Evolutionary conservation across 1,140 invertebrate species (phyloP).

Genomic region (Drosophila chauvacae): DNA sequence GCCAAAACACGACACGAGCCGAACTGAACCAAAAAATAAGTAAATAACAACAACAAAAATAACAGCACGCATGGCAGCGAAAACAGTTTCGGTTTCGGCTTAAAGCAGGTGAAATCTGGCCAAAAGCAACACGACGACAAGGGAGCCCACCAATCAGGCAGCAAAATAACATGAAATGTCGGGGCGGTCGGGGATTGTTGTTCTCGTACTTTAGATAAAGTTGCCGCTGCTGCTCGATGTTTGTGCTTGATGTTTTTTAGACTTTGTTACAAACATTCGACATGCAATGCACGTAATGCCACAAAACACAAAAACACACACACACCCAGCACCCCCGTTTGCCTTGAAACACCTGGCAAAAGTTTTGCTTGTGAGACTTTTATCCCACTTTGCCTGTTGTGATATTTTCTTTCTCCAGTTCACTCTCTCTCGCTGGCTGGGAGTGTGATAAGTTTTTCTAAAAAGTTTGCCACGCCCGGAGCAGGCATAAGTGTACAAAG

Average conservation of each 20-base stretch:
- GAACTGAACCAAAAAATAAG: slow-evolving; percentile 8
- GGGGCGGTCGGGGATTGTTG: slow-evolving; percentile 21
- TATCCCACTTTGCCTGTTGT: slow-evolving; percentile 51
- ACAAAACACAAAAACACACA: slow-evolving; percentile 39
- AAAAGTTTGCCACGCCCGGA: slow-evolving; percentile 29
- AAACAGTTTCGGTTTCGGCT: slow-evolving; percentile 73
- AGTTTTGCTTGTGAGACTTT: slow-evolving; percentile 50
- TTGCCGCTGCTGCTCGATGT: slow-evolving; percentile 62
- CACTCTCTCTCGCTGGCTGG: slow-evolving; percentile 18
- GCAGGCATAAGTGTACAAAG: slow-evolving; percentile 10
- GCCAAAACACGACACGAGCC: slow-evolving; percentile 44
- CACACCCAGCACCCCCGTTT: slow-evolving; percentile 4
- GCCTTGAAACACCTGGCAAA: slow-evolving; percentile 39
- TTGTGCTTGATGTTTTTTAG: slow-evolving; percentile 60
- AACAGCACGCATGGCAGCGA: slow-evolving; percentile 34
- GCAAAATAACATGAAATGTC: slow-evolving; percentile 45
- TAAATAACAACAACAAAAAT: slow-evolving; percentile 29
- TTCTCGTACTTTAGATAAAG: slow-evolving; percentile 73
- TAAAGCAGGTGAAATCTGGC: slow-evolving; percentile 65
- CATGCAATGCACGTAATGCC: slow-evolving; percentile 70
- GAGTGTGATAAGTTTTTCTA: slow-evolving; percentile 48
- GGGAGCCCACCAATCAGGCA: slow-evolving; percentile 26
- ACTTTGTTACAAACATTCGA: slow-evolving; percentile 68
- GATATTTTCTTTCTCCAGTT: slow-evolving; percentile 35
- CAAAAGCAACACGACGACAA: slow-evolving; percentile 45